Evolutionary conservation across 2,797 vertebrate genomes (phyloP), one percentile per base, ranked within the genome.

Genomic region (Bufotes viridis): DNA sequence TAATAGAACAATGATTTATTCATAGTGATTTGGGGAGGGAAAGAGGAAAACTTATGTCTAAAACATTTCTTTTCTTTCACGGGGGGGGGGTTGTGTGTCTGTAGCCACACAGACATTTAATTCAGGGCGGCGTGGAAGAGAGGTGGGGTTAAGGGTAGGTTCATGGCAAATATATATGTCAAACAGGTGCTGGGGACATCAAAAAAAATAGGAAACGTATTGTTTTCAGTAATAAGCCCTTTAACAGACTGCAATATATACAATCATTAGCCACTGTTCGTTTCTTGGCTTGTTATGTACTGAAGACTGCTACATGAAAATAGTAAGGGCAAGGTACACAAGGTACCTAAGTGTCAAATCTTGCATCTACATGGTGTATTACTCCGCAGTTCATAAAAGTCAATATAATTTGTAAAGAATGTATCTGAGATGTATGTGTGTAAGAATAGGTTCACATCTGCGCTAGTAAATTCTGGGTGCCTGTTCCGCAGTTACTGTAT

Each of bases 1-100:
- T 93, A 92, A 92, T 92, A 92, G 92, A 92, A 94, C 92, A 93
- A 93, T 94, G 93, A 94, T 94, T 94, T 94, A 94, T 95, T 95
- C 93, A 95, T 93, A 90, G 92, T 83, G 5, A 86, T 91, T 91
- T 86, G 85, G 89, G 86, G 86, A 85, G 76, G 75, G 80, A 29
- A 69, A 29, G 60, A 80, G 86, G 70, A 82, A 87, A 89, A 85
- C 78, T 70, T 84, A 86, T 90, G 81, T 74, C 86, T 87, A 88
- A 87, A 90, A 90, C 67, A 85, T 90, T 87, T 2, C 8, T 88
- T 67, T 88, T 89, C 78, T 89, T 89, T 87, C 61, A 58, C 51
- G 60, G 88, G 61, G 82, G 88, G 61, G 82, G 55, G 74, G 0
- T 0, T 79, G 90, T 53, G 90, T 84, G 91, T 81, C 81, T 58